Evolutionary conservation across 2,113 vertebrate genomes (phyloP), one percentile per base, ranked within the genome.

Genomic region (Tenrec ecaudatus): DNA sequence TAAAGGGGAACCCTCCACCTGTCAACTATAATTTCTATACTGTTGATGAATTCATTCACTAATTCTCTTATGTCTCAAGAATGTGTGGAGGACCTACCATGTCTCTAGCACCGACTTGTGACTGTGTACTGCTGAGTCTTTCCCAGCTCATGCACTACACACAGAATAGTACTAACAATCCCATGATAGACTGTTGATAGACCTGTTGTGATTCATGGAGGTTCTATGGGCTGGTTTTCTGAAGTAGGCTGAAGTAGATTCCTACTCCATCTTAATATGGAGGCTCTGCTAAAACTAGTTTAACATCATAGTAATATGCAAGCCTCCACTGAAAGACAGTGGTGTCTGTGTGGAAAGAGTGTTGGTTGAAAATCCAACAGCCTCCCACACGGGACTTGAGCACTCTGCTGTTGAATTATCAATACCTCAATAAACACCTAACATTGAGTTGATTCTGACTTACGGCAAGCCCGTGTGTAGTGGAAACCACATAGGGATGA

Each of bases 11-110:
- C 16, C 16, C 29, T 27, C 31, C n/a, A 4, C n/a, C 68, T 6
- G 66, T n/a, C 1, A 3, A 40, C 20, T 75, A 2, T 53, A 60
- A 38, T 43, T 77, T 68, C n/a, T 80, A n/a, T 47, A 25, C 22
- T 29, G 78, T 1, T 53, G 3, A 82, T 33, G 16, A 27, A 43
- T 38, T 93, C 31, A 47, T 84, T 57, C 60, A 66, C 6, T 75
- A 23, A 78, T 89, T 90, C 3, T 27, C 60, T 83, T 47, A 60
- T 86, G 93, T 85, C 58, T 73, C 60, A 33, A 85, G 78, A 86
- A 78, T 40, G 75, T 68, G 15, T 17, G 36, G 68, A 85, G 6
- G 36, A 10, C 75, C 75, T 62, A 17, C 58, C 89, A 1, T 7
- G 31, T 7, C 23, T 22, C 25, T 20, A 77, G 62, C 20, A 69